phyloP scores from a whole-genome alignment of 2,888 invertebrate species.

The Drosophila affinis region DNA sequence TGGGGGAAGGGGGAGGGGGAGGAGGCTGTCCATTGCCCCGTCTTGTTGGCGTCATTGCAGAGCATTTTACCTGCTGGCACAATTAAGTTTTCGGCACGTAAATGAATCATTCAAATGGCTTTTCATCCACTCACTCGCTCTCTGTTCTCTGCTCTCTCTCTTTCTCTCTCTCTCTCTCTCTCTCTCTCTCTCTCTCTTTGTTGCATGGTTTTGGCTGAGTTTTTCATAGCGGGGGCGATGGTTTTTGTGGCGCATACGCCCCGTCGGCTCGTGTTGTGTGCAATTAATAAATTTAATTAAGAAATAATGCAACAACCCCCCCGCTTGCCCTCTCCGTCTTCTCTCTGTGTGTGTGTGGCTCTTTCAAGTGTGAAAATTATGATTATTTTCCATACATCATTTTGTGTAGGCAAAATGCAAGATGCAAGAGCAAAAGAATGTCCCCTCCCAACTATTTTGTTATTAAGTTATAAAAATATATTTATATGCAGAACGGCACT shows the following conservation, averaged over 20 bases:
- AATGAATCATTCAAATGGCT: constrained; percentile 64
- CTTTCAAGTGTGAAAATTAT: constrained; percentile 77
- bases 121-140: constrained; percentile 18
- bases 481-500: background rate
- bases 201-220: constrained; percentile 19
- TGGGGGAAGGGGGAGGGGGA: background rate
- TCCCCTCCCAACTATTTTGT: background rate
- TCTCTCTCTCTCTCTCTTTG: constrained; percentile 4
- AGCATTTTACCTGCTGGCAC: constrained; percentile 42
- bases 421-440: constrained; percentile 46
- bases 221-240: constrained; percentile 27
- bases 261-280: constrained; percentile 68
- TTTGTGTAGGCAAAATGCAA: constrained; percentile 46
- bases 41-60: constrained; percentile 28
- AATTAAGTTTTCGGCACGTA: constrained; percentile 57
- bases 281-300: constrained; percentile 80
- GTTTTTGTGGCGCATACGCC: constrained; percentile 53
- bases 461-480: too few relatives aligned
- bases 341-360: constrained; percentile 42
- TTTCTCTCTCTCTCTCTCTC: background rate
- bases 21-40: constrained; percentile 8
- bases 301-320: constrained; percentile 59
- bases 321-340: too few relatives aligned
- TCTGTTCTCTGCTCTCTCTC: constrained; percentile 2
- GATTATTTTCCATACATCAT: constrained; percentile 62